Evolutionary conservation across 2,888 invertebrate genomes (phyloP).

Genomic region (Oxystoma pomonae): DNA sequence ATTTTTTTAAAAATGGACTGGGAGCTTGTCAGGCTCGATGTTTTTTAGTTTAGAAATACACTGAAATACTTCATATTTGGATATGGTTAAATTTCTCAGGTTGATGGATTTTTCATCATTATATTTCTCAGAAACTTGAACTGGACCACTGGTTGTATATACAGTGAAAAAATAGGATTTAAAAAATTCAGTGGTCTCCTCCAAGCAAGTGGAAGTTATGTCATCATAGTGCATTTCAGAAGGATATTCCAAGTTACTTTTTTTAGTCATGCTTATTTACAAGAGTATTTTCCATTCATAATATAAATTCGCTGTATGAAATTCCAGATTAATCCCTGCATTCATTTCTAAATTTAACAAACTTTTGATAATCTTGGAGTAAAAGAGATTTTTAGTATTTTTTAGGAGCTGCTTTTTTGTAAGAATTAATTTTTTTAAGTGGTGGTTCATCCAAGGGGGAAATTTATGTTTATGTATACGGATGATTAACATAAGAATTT

Average conservation of each 20-base stretch:
- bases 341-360: not conserved
- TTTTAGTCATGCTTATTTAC: not conserved
- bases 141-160: not conserved
- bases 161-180: not conserved
- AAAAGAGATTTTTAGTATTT: not conserved
- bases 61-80: not conserved
- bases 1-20: not conserved
- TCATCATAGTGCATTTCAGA: not conserved
- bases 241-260: not conserved
- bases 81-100: not conserved
- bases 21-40: not conserved
- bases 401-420: not conserved
- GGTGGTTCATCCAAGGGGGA: not conserved
- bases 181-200: not conserved
- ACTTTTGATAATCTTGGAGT: not conserved
- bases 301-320: not conserved
- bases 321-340: not conserved
- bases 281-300: not conserved
- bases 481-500: too few species aligned
- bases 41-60: not conserved
- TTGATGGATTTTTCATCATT: not conserved
- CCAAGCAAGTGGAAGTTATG: not conserved
- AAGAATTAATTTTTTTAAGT: not conserved
- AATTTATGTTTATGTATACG: too few species aligned
- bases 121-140: too few species aligned